phyloP scores from a whole-genome alignment of 1,140 invertebrate genomes.

The Hycleus phaleratus region DNA sequence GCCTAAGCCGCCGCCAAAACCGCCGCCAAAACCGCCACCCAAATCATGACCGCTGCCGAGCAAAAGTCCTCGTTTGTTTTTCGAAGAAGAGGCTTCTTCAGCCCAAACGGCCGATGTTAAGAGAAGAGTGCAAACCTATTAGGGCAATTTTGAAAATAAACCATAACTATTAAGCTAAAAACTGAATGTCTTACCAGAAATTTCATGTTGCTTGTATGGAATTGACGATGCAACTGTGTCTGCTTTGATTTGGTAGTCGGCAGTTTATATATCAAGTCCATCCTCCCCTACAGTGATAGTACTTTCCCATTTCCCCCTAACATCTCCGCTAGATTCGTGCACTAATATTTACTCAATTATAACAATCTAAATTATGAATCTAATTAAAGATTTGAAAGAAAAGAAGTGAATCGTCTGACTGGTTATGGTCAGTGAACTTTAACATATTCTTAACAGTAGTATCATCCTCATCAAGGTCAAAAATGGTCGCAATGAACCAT shows the following conservation, averaged over 20 bases:
- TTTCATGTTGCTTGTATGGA: slow-evolving; percentile 21
- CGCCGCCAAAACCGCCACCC: neutral
- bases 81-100: neutral
- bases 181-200: slow-evolving; percentile 24
- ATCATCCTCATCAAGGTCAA: too few species aligned
- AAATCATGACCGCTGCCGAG: slow-evolving; percentile 14
- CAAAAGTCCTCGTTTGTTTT: neutral
- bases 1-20: neutral
- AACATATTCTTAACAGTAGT: too few species aligned
- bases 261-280: slow-evolving; percentile 25
- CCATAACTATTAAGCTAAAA: neutral
- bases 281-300: slow-evolving; percentile 29
- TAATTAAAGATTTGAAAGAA: too few species aligned
- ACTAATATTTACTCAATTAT: slow-evolving; percentile 8
- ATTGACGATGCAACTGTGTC: slow-evolving; percentile 23
- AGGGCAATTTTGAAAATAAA: neutral
- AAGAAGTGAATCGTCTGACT: too few species aligned
- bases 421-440: too few species aligned
- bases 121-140: slow-evolving; percentile 25
- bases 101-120: slow-evolving; percentile 12
- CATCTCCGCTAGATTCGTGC: slow-evolving; percentile 7
- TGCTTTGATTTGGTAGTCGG: slow-evolving; percentile 19
- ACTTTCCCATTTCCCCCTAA: slow-evolving; percentile 21
- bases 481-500: too few species aligned
- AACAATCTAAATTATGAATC: slow-evolving; percentile 2